A percentile compares a stretch with the other conserved stretches of the same genome.
Evolutionary conservation across 2,113 vertebrate species (phyloP).

Genomic region (Marmota flaviventris): DNA sequence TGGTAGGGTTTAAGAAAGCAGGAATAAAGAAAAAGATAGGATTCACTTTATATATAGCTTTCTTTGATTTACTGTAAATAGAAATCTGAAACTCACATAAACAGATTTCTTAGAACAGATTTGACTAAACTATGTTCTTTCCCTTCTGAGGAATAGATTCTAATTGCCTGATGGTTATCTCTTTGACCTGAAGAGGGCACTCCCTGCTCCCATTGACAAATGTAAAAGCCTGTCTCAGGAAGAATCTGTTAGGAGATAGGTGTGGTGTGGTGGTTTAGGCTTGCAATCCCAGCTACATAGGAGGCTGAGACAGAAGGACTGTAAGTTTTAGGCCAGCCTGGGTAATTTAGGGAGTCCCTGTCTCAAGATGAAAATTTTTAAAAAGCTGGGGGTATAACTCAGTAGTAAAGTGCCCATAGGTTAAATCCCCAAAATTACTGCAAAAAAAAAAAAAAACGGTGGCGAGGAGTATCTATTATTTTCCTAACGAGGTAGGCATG

Average conservation of each 20-base stretch:
- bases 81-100: neutral
- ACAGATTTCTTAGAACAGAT: neutral
- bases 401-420: too few relatives aligned
- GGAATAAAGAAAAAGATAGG: neutral
- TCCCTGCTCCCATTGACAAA: neutral
- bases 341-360: too few relatives aligned
- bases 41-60: neutral
- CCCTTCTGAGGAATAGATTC: neutral
- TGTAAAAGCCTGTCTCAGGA: neutral
- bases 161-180: neutral
- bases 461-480: too few relatives aligned
- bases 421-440: too few relatives aligned
- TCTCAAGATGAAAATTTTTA: too few relatives aligned
- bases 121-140: neutral
- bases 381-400: too few relatives aligned
- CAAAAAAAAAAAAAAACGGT: too few relatives aligned
- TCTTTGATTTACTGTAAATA: neutral
- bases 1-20: neutral
- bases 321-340: too few relatives aligned
- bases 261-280: too few relatives aligned
- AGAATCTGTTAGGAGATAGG: neutral
- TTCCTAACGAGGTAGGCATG: too few relatives aligned
- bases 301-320: too few relatives aligned
- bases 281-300: too few relatives aligned
- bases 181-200: slow-evolving; percentile 58